Base-by-base conservation (phyloP, 2,888 invertebrate species). In the Tillus elongatus region DNA sequence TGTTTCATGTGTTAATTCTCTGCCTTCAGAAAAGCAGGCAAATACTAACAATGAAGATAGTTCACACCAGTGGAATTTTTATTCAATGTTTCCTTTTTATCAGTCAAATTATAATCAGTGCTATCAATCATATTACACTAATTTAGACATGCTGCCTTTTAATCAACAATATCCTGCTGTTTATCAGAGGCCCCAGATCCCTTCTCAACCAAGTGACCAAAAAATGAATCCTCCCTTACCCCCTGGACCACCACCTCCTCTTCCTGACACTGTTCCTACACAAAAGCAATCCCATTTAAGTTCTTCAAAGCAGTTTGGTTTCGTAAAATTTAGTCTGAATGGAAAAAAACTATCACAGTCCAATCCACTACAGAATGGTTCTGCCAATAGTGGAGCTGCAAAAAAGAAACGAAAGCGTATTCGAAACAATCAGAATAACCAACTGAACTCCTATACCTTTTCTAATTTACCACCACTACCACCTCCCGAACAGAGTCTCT, bases 371-470 rank as follows among this genome's bases (percentile, higher is more conserved):
- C 39, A 60, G 36, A 60, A 63, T 24, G 65, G 44, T 49, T 63
- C 61, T 9, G 49, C 57, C 39, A 70, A 64, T 41, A 70, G 68
- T 41, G 75, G 72, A 39, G 72, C 70, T 8, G 71, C 73, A 1
- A 84, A 85, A 68, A 85, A 82, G 67, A 85, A 85, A 58, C 75
- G 82, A 35, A 85, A 82, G 65, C 75, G 79, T 44, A 82, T 80
- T 54, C 77, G 77, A 56, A 74, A 73, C 48, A 72, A 68, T 53
- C 66, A 68, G 34, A 51, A 55, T 32, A 52, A 57, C 27, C 42
- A 51, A 30, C 45, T 43, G 13, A 50, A 51, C 31, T 45, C 46
- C 40, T 40, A 46, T 37, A 41, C 33, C 33, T 66, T 62, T 47
- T 56, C 54, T 37, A 64, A 61, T 50, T 50, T 64, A 44, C 70